phyloP scores from a whole-genome alignment of 2,888 invertebrate species.

The Cheilosia soror region DNA sequence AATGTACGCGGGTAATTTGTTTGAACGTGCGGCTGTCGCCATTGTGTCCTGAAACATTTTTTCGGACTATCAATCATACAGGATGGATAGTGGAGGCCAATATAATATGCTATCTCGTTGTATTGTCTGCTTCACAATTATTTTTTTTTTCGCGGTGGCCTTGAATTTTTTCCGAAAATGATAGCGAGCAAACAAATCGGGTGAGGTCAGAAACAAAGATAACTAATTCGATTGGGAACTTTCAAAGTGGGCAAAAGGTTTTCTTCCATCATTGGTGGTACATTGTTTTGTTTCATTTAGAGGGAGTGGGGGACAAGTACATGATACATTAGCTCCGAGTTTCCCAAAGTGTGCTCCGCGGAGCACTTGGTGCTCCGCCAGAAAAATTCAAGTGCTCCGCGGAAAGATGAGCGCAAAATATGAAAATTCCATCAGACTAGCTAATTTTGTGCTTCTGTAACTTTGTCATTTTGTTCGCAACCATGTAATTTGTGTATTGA shows the following conservation, averaged over 20 bases:
- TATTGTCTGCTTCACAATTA: background rate
- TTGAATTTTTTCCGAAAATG: background rate
- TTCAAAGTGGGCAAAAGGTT: background rate
- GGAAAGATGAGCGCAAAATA: too few relatives aligned
- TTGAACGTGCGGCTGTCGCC: conserved; percentile 8
- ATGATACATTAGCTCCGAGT: too few relatives aligned
- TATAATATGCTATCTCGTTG: background rate
- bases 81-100: conserved; percentile 8
- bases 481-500: too few relatives aligned
- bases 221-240: background rate
- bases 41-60: conserved; percentile 26
- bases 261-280: too few relatives aligned
- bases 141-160: background rate
- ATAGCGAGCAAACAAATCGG: background rate
- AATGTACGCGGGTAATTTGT: conserved; percentile 36
- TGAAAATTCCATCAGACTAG: too few relatives aligned
- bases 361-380: too few relatives aligned
- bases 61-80: conserved; percentile 55
- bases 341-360: too few relatives aligned
- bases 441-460: too few relatives aligned
- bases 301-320: too few relatives aligned
- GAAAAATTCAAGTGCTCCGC: too few relatives aligned
- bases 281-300: too few relatives aligned
- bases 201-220: background rate
- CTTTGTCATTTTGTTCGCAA: too few relatives aligned